Evolutionary conservation across 1,140 invertebrate genomes (phyloP).

Genomic region (Orius insidiosus): DNA sequence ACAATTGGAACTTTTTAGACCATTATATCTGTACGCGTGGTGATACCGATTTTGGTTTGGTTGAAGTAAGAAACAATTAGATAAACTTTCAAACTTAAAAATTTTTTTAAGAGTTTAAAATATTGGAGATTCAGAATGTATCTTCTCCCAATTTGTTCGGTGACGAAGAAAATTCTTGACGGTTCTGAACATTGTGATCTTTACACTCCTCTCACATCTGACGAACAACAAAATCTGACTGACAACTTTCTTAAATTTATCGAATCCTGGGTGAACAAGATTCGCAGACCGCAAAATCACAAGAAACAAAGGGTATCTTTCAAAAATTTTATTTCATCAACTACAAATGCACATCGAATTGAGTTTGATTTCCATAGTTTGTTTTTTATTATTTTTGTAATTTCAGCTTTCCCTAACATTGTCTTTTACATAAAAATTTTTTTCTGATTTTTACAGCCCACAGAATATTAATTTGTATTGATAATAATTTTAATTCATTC

Average conservation of each 20-base stretch:
- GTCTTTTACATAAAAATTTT: too few species aligned
- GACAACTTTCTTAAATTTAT: slow-evolving; percentile 71
- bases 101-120: slow-evolving; percentile 52
- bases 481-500: too few species aligned
- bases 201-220: slow-evolving; percentile 39
- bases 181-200: slow-evolving; percentile 61
- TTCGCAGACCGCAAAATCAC: slow-evolving; percentile 36
- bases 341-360: not conserved
- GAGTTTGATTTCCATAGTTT: too few species aligned
- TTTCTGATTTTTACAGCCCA: too few species aligned
- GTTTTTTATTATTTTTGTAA: slow-evolving; percentile 2
- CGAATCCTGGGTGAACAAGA: slow-evolving; percentile 77
- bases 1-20: slow-evolving; percentile 96
- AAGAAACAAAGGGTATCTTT: too few species aligned
- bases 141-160: slow-evolving; percentile 57
- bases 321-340: not conserved
- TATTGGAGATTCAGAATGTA: slow-evolving; percentile 89
- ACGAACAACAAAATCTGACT: slow-evolving; percentile 45
- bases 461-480: too few species aligned
- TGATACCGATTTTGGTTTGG: slow-evolving; percentile 71
- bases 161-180: slow-evolving; percentile 51
- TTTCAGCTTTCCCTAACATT: too few species aligned
- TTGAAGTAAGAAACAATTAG: slow-evolving; percentile 61
- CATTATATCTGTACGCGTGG: slow-evolving; percentile 89
- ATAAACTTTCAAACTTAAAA: too few species aligned